A percentile compares a stretch with the other conserved stretches of the same genome.
Conservation (phyloP, 2,113 vertebrate genomes). For the Forbesichthys agassizii region DNA sequence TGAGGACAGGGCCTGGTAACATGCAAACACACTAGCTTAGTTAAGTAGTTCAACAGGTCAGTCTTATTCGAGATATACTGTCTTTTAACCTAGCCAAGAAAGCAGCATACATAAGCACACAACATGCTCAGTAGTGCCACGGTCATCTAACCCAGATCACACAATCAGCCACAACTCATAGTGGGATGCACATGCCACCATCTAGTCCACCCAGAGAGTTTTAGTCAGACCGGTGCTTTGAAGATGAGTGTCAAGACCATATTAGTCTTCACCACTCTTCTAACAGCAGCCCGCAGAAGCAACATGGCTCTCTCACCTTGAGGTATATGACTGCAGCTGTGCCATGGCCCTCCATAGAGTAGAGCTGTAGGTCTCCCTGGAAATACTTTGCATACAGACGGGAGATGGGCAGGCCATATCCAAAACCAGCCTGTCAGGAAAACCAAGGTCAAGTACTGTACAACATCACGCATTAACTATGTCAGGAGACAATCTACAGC, state of each 20-base stretch:
- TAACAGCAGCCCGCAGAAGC: not conserved
- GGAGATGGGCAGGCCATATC: slow-evolving; percentile 96
- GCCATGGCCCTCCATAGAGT: slow-evolving; percentile 94
- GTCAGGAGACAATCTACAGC: not conserved
- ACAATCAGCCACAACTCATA: not conserved
- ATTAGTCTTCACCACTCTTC: not conserved
- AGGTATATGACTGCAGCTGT: slow-evolving; percentile 95
- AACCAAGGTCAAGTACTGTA: not conserved
- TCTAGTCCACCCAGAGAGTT: not conserved
- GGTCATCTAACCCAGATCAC: slow-evolving; percentile 2
- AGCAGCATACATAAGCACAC: not conserved
- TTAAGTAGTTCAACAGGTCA: not conserved
- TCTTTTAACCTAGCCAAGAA: too few species aligned
- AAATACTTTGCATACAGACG: slow-evolving; percentile 98
- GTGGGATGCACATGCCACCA: not conserved
- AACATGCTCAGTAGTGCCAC: too few species aligned
- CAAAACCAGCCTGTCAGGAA: slow-evolving; percentile 89
- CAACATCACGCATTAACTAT: not conserved
- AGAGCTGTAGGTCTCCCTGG: slow-evolving; percentile 95
- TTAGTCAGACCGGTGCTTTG: too few species aligned
- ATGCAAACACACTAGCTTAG: not conserved
- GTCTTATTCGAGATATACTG: too few species aligned
- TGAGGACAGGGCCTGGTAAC: slow-evolving; percentile 87
- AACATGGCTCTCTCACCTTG: slow-evolving; percentile 79
- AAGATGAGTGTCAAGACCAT: not conserved